Evolutionary conservation across 92 coral and sea anemone species (phyloP), one percentile per base, ranked within the genome.

Genomic region (Metridium senile): DNA sequence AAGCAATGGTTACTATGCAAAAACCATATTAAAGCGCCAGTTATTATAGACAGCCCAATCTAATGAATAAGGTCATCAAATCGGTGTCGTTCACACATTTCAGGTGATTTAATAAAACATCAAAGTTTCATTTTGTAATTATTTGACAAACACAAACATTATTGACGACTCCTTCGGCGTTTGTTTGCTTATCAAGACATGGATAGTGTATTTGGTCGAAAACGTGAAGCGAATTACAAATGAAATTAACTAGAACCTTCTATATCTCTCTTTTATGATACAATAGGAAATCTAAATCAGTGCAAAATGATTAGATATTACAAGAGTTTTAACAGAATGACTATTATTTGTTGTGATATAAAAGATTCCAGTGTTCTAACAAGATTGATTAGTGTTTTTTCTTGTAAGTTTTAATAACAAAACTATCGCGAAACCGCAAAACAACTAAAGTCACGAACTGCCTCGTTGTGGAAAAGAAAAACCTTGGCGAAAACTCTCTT

Each of bases 131-230:
- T 34, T 21, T 25, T 46, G 78, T 58, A 17, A 1, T 58, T 73
- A 73, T 73, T 73, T 43, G 68, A 6, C 78, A 73, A 73, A 73
- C 78, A 73, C 51, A 73, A 73, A 73, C 78, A n/a, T 18, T 63
- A 58, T 22, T 29, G 68, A 58, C 26, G 49, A 11, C 16, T 20
- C 47, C 67, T 27, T 49, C 43, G 28, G 61, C 26, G 47, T 73
- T 73, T 57, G 68, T 73, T 73, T 73, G 68, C 45, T 63, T 30
- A 4, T 11, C 69, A 63, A 63, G 69, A 16, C 39, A 63, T 63
- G 26, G 69, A 63, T 28, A 28, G 49, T n/a, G n/a, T 39, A 39
- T 39, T 39, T 13, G 13, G 13, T 39, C n/a, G n/a, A n/a, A n/a
- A n/a, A n/a, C n/a, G n/a, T n/a, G n/a, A n/a, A n/a, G n/a, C n/a